Conservation (phyloP, 1,140 invertebrate genomes). For the Tachypleus tridentatus region DNA sequence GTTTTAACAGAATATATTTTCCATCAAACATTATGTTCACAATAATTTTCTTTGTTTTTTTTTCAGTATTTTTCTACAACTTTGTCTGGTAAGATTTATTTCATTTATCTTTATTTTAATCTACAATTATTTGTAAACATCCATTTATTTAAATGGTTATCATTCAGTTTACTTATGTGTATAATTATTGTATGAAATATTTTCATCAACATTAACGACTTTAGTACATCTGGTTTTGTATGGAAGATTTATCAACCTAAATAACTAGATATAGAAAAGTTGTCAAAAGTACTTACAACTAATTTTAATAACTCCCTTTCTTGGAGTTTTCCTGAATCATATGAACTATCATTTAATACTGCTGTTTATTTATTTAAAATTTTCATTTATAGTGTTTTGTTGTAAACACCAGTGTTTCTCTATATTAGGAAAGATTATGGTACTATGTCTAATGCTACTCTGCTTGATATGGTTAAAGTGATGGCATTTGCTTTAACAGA, state of each 20-base stretch:
- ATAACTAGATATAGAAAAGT: not conserved
- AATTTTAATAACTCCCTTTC: not conserved
- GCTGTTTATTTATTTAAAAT: too few species aligned
- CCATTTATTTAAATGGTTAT: not conserved
- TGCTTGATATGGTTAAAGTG: conserved; percentile 79
- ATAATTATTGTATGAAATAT: not conserved
- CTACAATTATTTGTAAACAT: not conserved
- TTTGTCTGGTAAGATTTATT: conserved; percentile 43
- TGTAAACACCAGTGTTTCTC: not conserved
- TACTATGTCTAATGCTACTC: conserved; percentile 53
- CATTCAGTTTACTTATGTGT: not conserved
- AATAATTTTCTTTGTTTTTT: conserved; percentile 19
- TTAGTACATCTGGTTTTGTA: not conserved
- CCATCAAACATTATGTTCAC: too few species aligned
- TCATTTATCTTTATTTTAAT: not conserved
- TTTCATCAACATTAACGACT: not conserved
- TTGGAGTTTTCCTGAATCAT: not conserved
- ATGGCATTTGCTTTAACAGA: conserved; percentile 66
- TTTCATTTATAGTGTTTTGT: not conserved
- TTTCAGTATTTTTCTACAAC: conserved; percentile 71
- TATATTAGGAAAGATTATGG: conserved; percentile 64
- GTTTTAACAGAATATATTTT: conserved; percentile 20
- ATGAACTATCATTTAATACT: too few species aligned
- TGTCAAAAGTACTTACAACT: not conserved
- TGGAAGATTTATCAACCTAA: not conserved